Base-by-base conservation (phyloP, 1,140 invertebrate genomes). In the Pomacea maculata region DNA sequence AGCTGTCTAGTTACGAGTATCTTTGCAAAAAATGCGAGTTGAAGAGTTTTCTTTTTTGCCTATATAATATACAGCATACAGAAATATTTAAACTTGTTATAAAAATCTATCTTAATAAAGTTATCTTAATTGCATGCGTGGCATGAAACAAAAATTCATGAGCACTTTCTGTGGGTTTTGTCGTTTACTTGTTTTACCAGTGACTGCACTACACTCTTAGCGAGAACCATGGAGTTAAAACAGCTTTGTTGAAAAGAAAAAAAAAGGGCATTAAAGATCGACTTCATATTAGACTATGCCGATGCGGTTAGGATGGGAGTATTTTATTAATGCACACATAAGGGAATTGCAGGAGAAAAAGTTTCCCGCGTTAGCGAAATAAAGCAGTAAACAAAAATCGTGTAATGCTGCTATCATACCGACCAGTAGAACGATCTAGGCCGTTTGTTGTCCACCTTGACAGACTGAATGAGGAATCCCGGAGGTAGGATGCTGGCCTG, bases 341-440 rank as follows among this genome's bases (percentile, higher is more conserved):
- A 17, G 17, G 7, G 64, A 19, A 65, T 4, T 19, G 64, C 7
- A n/a, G 2, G 64, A 65, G n/a, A 19, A n/a, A 65, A 17, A 65
- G n/a, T 25, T 25, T 25, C 25, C 25, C 25, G 25, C 0, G 25
- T 19, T 4, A 1, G 64, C 17, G 4, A n/a, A 17, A 65, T n/a
- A 11, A n/a, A 12, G 67, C 67, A 25, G 29, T 70, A 2, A 70
- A 34, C 11, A n/a, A 21, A n/a, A 34, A 25, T n/a, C n/a, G 67
- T 25, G 1, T 70, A n/a, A 65, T n/a, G 64, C n/a, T 25, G 29
- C 67, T 34, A 12, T n/a, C 7, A n/a, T 70, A 70, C 67, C 21
- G 21, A 70, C 67, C 67, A 70, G 67, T 70, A 70, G 67, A 70
- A 70, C 11, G 67, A 70, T 11, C 67, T n/a, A 12, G 21, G 67